Percentiles rank a stretch among this genome's conserved stretches.
These are phyloP conservation scores for Geodia barretti DNA, from an alignment of 37 sponge, comb jelly and placozoan genomes.

Conservation along the genomic window DNA sequence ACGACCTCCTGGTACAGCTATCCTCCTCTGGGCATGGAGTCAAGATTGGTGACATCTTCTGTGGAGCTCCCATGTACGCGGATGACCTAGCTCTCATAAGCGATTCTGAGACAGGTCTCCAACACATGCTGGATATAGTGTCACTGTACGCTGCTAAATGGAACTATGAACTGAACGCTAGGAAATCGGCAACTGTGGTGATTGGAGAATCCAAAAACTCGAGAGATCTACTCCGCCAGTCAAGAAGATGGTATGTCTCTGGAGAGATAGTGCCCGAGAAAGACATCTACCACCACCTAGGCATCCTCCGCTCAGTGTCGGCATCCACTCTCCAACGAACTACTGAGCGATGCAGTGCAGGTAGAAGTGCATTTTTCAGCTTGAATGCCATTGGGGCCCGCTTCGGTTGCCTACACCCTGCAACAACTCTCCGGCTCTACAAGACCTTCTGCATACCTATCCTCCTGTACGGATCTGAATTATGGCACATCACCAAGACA, in stretches of 20 bases:
- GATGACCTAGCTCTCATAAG: conserved; percentile 8
- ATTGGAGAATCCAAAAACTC: no score
- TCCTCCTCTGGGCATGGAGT: background rate
- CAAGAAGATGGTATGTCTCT: background rate
- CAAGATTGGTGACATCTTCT: background rate
- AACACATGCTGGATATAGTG: background rate
- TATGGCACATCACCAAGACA: no score
- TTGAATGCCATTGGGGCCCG: no score
- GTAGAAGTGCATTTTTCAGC: background rate
- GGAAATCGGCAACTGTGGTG: background rate
- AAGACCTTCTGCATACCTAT: no score
- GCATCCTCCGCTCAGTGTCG: background rate
- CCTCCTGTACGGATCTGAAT: no score
- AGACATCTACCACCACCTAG: background rate
- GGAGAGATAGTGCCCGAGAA: background rate
- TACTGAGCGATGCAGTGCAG: background rate
- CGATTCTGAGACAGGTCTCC: no score
- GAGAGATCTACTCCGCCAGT: background rate
- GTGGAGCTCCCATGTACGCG: conserved; percentile 7
- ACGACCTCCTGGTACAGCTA: background rate
- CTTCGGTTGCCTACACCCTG: no score
- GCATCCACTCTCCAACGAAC: background rate
- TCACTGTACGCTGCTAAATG: background rate
- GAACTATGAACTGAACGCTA: background rate
- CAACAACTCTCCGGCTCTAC: no score